Evolutionary conservation across 2,797 vertebrate genomes (phyloP).

Genomic region (Chelon auratus): DNA sequence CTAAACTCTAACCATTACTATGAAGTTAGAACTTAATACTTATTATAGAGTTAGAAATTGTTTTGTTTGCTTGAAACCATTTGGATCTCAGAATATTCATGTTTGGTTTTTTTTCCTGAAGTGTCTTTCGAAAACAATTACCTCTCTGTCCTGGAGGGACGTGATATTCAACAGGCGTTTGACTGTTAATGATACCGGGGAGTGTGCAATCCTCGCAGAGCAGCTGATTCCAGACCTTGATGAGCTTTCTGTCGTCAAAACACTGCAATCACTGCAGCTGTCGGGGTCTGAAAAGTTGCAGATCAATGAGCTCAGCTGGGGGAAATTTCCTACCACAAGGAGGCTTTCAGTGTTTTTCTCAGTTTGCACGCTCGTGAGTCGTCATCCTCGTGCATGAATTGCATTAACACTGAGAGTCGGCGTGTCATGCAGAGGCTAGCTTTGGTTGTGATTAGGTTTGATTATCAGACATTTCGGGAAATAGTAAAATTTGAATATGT

Average conservation of each 20-base stretch:
- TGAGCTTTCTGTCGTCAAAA: conserved; percentile 7
- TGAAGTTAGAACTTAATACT: neutral
- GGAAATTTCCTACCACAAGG: neutral
- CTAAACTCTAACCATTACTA: neutral
- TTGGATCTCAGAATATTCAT: neutral
- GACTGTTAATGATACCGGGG: neutral
- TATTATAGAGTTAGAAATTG: neutral
- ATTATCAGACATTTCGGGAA: too few species aligned
- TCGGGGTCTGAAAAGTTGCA: conserved; percentile 4
- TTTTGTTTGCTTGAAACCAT: neutral
- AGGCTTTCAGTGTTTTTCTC: conserved; percentile 7
- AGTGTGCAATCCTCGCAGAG: conserved; percentile 11
- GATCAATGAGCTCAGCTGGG: conserved; percentile 7
- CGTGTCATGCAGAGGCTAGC: too few species aligned
- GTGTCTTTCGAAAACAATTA: conserved; percentile 19
- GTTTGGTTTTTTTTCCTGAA: neutral
- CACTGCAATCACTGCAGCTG: neutral
- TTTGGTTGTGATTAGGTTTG: too few species aligned
- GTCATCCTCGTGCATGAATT: neutral
- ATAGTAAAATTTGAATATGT: too few species aligned
- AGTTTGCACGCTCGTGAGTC: neutral
- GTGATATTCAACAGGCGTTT: neutral
- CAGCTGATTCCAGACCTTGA: conserved; percentile 19
- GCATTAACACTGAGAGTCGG: neutral
- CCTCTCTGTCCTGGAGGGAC: neutral